Evolutionary conservation across 2,113 vertebrate genomes (phyloP).

Genomic region (Salvator merianae): DNA sequence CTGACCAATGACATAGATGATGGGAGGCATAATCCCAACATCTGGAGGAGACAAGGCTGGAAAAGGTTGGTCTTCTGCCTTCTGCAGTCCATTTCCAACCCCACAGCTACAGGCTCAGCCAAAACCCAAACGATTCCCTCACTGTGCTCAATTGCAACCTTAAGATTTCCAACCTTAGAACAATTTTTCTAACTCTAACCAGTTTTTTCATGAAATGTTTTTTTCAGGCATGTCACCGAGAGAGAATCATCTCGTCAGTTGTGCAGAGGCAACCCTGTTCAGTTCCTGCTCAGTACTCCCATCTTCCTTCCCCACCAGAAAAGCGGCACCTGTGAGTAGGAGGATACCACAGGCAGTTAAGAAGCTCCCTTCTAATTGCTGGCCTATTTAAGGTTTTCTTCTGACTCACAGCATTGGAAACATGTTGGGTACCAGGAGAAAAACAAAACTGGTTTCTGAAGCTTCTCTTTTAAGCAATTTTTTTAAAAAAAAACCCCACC

Average conservation of each 20-base stretch:
- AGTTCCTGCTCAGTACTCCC: slow-evolving; percentile 12
- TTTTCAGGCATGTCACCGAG: not conserved
- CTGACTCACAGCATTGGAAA: slow-evolving; percentile 55
- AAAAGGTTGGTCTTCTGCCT: too few species aligned
- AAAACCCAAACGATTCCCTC: not conserved
- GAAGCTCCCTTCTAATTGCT: slow-evolving; percentile 44
- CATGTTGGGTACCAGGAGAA: slow-evolving; percentile 60
- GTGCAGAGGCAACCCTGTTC: not conserved
- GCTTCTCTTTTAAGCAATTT: slow-evolving; percentile 42
- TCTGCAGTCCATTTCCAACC: too few species aligned
- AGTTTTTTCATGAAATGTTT: not conserved
- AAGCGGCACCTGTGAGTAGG: slow-evolving; percentile 48
- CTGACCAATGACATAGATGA: too few species aligned
- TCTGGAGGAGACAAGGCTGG: too few species aligned
- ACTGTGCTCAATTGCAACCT: too few species aligned
- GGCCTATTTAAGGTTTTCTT: slow-evolving; percentile 60
- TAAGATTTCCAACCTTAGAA: not conserved
- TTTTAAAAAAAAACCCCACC: too few species aligned
- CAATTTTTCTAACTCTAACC: not conserved
- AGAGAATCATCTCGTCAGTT: not conserved
- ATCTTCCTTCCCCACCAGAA: slow-evolving; percentile 22
- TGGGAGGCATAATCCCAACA: too few species aligned
- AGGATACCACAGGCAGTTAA: slow-evolving; percentile 41
- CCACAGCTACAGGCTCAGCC: not conserved
- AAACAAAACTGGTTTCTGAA: slow-evolving; percentile 51